Evolutionary conservation across 2,797 vertebrate species (phyloP).

Genomic region (Orientallactaga sibirica): DNA sequence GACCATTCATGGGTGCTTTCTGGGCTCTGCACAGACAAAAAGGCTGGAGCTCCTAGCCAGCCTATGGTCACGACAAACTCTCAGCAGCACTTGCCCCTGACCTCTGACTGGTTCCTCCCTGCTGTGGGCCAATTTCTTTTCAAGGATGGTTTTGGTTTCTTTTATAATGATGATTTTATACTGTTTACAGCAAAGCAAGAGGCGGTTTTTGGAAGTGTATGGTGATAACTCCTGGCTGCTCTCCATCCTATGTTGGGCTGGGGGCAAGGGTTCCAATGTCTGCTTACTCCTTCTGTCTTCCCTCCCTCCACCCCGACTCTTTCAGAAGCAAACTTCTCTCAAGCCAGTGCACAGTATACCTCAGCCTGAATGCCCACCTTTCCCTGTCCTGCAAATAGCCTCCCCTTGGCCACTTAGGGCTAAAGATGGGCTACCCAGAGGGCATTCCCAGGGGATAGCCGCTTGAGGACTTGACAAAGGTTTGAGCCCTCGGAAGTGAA

Average conservation of each 20-base stretch:
- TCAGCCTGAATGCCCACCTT: neutral
- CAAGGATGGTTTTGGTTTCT: neutral
- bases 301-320: neutral
- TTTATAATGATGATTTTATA: neutral
- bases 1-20: neutral
- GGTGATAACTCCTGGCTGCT: neutral
- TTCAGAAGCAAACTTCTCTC: neutral
- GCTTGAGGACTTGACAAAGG: neutral
- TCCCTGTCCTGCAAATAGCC: neutral
- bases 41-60: neutral
- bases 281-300: neutral
- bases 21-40: neutral
- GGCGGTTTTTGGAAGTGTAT: neutral
- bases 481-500: neutral
- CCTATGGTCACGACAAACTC: neutral
- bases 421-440: neutral
- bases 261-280: neutral
- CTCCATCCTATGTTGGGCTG: neutral
- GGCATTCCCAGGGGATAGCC: neutral
- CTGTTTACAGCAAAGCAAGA: neutral
- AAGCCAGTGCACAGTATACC: rapidly evolving
- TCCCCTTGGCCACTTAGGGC: neutral
- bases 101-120: neutral
- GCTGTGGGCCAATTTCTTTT: neutral
- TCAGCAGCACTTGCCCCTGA: neutral